A percentile compares a stretch with the other conserved stretches of the same genome.
phyloP scores from a whole-genome alignment of 2,113 vertebrate genomes.

The Callipepla squamata region DNA sequence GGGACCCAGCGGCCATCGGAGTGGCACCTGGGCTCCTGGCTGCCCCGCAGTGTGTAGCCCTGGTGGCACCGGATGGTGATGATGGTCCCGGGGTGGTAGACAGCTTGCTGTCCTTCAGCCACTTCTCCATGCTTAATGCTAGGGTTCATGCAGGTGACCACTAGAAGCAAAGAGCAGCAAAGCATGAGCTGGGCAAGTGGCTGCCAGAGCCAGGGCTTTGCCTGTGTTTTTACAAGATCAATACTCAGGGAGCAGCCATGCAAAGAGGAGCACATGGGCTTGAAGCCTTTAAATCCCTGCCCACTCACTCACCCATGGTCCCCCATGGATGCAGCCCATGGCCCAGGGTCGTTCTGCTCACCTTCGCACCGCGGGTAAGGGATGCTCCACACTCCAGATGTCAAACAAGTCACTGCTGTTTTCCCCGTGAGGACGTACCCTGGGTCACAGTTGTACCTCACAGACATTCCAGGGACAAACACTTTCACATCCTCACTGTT shows the following conservation, averaged over 20 bases:
- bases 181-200: rapidly evolving
- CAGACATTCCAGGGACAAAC: conserved; percentile 54
- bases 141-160: conserved; percentile 21
- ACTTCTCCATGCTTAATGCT: neutral
- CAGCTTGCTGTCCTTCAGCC: neutral
- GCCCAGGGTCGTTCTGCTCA: conserved; percentile 1
- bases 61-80: conserved; percentile 48
- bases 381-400: conserved; percentile 67
- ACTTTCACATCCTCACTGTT: neutral
- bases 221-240: neutral
- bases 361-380: conserved; percentile 63
- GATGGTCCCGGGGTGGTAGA: neutral
- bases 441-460: conserved; percentile 66
- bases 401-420: conserved; percentile 56
- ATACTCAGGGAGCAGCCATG: neutral
- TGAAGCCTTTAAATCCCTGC: neutral
- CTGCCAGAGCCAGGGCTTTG: neutral
- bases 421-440: conserved; percentile 66
- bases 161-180: neutral
- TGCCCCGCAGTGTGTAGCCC: neutral
- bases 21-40: neutral
- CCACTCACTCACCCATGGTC: neutral
- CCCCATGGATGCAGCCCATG: neutral
- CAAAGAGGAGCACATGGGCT: neutral
- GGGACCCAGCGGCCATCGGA: conserved; percentile 5